Base-by-base conservation (phyloP, 35 echinoderm and acorn worm species). In the Eucidaris tribuloides region DNA sequence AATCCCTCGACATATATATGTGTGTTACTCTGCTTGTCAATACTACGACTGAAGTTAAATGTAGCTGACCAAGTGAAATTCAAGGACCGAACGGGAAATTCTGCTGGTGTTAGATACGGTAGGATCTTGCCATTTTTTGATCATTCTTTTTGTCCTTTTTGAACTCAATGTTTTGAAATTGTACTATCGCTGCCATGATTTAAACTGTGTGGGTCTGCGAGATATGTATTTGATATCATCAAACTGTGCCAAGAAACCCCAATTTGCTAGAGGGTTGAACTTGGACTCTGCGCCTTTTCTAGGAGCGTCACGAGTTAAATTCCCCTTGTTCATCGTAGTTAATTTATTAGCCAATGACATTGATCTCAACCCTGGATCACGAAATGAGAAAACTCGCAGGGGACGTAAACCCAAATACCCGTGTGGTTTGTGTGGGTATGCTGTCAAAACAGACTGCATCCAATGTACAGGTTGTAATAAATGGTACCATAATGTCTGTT, bases 341-440 rank as follows among this genome's bases (percentile, higher is more conserved):
- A 78, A 78, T 20, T 30, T 78, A 2, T 30, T 78, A 9, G 76
- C 76, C 24, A 45, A 45, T 24, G 76, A 78, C 30, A 78, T 78
- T 4, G 52, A 39, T 28, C 45, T 49, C 14, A 78, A 78, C 45
- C 76, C 76, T 20, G 76, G 76, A 0, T 45, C 76, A 6, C 30
- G 7, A 36, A 1, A 1, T 43, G 3, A 24, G 3, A 36, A 42
- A 2, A 4, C 29, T 9, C 0, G 76, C 22, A 20, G 43, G 14
- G 76, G 76, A 25, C 29, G 76, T 32, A 78, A 78, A 78, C 76
- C 76, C 5, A 78, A 78, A 27, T 78, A 22, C 27, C 76, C 76
- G 7, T 78, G 76, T 24, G 76, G 76, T n/a, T 2, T 78, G 7
- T 78, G 76, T 50, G 37, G 37, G 0, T 78, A 78, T 46, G 42